Base-by-base conservation (phyloP, 2,888 invertebrate genomes). In the Eupsilia transversa region DNA sequence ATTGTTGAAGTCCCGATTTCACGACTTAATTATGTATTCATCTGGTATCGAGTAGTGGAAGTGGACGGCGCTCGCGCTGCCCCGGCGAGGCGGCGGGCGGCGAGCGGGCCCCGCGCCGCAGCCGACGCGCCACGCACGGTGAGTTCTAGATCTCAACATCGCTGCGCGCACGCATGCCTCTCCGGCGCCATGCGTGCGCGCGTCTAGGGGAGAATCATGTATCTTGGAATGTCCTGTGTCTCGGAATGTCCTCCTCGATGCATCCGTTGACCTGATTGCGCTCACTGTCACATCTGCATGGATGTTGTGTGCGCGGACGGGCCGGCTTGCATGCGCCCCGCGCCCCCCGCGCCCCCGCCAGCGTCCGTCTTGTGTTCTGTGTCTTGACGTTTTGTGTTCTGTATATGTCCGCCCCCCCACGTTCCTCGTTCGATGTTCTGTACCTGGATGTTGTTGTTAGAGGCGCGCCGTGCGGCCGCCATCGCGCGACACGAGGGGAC, bases 211-310 rank as follows among this genome's bases (percentile, higher is more conserved):
- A 96, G 95, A 94, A 96, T 96, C 96, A 96, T 96, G 96, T 96
- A 96, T 96, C 96, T 96, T 96, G 96, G 96, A 96, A 96, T 96
- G 96, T 96, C 96, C 95, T 96, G 96, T 96, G 96, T 96, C 96
- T 96, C 96, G 96, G 96, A 96, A 96, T 96, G 96, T 96, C 96
- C 96, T 96, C 96, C 96, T 96, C 95, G 94, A 94, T 92, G 94
- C 94, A 94, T 92, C 92, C 91, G 93, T 95, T 93, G 92, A 94
- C 93, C 93, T 92, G 88, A 92, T 92, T 93, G 92, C 93, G 94
- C 94, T 94, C 94, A 91, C 90, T 94, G 93, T 94, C 90, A 93
- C 93, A 94, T 93, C 89, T 95, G 95, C 96, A 95, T 95, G 95
- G 93, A 95, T 94, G 93, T 93, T 91, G 91, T 93, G 91, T 91